These are phyloP conservation scores for Zaprionus camerounensis DNA, from an alignment of 1,140 invertebrate species.

Conservation along the genomic window DNA sequence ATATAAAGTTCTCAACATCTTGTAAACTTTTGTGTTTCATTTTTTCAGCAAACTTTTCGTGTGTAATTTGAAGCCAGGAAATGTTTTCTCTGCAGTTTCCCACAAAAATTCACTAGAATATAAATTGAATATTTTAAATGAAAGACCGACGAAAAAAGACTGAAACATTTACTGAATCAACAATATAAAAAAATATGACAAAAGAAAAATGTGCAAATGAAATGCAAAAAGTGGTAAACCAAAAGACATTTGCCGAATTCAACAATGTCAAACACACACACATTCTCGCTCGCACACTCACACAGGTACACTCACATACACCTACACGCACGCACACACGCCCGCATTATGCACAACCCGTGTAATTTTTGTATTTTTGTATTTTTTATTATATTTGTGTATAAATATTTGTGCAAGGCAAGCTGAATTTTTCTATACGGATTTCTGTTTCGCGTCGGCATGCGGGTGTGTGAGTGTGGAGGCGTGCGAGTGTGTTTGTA, in stretches of 20 bases:
- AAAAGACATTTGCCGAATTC: constrained; percentile 57
- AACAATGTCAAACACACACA: constrained; percentile 54
- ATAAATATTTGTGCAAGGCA: constrained; percentile 81
- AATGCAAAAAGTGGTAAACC: constrained; percentile 47
- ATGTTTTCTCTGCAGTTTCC: not conserved
- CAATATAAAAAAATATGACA: constrained; percentile 18
- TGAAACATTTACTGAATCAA: constrained; percentile 5
- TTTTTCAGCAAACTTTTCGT: not conserved
- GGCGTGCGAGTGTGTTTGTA: constrained; percentile 21
- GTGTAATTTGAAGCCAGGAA: not conserved
- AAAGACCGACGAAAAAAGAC: constrained; percentile 26
- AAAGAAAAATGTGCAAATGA: constrained; percentile 20
- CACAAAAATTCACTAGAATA: constrained; percentile 18
- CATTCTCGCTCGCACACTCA: not conserved
- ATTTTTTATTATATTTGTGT: constrained; percentile 57
- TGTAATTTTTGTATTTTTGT: constrained; percentile 78
- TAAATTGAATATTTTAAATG: constrained; percentile 5
- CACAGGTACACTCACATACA: constrained; percentile 23
- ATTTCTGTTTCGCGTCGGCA: constrained; percentile 32
- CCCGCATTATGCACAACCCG: constrained; percentile 41
- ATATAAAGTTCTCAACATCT: not conserved
- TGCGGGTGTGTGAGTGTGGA: constrained; percentile 42
- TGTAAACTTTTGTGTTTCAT: not conserved
- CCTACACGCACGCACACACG: constrained; percentile 18
- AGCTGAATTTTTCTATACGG: constrained; percentile 78